phyloP scores from a whole-genome alignment of 2,797 vertebrate species.

The Mus spretus region DNA sequence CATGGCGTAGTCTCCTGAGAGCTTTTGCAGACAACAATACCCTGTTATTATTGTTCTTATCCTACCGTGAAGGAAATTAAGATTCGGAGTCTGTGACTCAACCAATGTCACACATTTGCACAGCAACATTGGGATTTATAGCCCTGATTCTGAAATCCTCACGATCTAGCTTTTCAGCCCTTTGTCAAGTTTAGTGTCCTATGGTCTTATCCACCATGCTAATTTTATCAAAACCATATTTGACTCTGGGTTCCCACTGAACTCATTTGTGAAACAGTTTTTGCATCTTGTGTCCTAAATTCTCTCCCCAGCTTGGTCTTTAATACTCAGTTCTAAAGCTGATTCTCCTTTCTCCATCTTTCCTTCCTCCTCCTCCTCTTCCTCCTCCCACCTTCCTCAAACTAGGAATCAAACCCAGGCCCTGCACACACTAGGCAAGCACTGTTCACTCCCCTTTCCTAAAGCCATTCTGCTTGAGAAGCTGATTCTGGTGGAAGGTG shows the following conservation, averaged over 20 bases:
- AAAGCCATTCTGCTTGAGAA: slow-evolving; percentile 27
- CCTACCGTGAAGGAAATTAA: slow-evolving; percentile 20
- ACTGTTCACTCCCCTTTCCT: neutral
- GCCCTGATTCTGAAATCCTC: neutral
- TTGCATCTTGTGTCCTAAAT: slow-evolving; percentile 43
- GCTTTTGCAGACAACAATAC: neutral
- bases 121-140: neutral
- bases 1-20: neutral
- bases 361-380: neutral
- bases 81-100: neutral
- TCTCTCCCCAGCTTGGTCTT: neutral
- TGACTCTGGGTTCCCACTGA: slow-evolving; percentile 29
- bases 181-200: neutral
- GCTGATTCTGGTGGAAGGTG: neutral
- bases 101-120: neutral
- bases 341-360: neutral
- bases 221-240: slow-evolving; percentile 53
- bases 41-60: neutral
- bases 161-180: neutral
- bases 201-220: neutral
- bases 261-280: neutral
- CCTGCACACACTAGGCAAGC: neutral
- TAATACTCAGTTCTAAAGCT: neutral
- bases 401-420: neutral
- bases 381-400: too few species aligned